Evolutionary conservation across 2,888 invertebrate species (phyloP), one percentile per base, ranked within the genome.

Genomic region (Epsilonema sp.): DNA sequence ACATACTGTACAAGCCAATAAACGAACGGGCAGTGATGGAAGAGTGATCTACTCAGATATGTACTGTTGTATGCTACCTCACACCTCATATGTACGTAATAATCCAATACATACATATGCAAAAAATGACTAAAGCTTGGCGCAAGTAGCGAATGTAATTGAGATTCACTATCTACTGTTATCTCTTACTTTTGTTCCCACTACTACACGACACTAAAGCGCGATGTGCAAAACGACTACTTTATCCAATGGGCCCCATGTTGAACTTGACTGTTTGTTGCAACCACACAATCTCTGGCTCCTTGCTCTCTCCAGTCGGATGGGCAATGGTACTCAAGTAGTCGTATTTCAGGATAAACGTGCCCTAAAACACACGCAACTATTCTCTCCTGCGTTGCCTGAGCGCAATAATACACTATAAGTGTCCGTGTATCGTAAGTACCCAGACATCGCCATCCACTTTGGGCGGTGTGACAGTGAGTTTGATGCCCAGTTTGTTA

Each of bases 401-500:
- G 8, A 31, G 31, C 16, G 31, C 31, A 31, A 31, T 31, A 16
- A 31, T 31, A 16, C 31, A 31, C n/a, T n/a, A n/a, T n/a, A 31
- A 31, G 31, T 31, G 31, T 31, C 31, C 8, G 31, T 11, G 16
- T 16, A 31, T n/a, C n/a, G n/a, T n/a, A n/a, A n/a, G n/a, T 31
- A 31, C 31, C 31, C 31, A 31, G 31, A 31, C 16, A 8, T 31
- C 31, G 8, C 31, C 31, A 11, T 31, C 8, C 8, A 31, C 31
- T 11, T 31, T 16, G 31, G 8, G 8, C 16, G 31, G 31, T 16
- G 16, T 16, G 8, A 31, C 31, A 31, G 16, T 31, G 8, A 44
- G 5, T 37, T 44, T 36, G 20, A 44, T 23, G 37, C 44, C 36
- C 11, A 44, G 16, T 19, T 44, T 44, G 19, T 44, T 36, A 5